Evolutionary conservation across 1,140 invertebrate species (phyloP).

Genomic region (Idris sp.): DNA sequence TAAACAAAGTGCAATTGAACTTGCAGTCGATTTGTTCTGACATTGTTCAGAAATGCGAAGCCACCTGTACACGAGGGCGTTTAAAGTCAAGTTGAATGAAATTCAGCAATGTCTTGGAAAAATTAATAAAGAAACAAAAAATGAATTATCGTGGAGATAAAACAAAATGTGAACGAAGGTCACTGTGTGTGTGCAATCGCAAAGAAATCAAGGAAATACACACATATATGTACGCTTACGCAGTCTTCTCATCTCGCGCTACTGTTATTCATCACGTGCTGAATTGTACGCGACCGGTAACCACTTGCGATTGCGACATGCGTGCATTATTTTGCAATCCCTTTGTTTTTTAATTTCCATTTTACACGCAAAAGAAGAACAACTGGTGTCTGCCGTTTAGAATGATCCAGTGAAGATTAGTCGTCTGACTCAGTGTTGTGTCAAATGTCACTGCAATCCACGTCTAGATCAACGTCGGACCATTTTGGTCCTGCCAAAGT

Average conservation of each 20-base stretch:
- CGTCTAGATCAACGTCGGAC: no score
- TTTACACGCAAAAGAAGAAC: slow-evolving; percentile 21
- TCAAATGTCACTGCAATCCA: no score
- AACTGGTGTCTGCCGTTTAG: slow-evolving; percentile 16
- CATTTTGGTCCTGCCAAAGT: no score
- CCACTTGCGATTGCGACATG: slow-evolving; percentile 44
- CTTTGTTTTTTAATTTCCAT: slow-evolving; percentile 49
- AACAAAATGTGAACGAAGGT: slow-evolving; percentile 53
- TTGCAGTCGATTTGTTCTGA: slow-evolving; percentile 1
- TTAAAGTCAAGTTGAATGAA: no score
- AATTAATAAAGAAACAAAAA: no score
- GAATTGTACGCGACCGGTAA: slow-evolving; percentile 51
- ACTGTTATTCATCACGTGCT: slow-evolving; percentile 52
- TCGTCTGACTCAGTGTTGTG: slow-evolving; percentile 10
- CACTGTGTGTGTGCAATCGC: slow-evolving; percentile 46
- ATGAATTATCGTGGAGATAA: slow-evolving; percentile 44
- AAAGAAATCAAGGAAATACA: slow-evolving; percentile 59
- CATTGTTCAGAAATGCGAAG: no score
- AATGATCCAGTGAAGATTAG: slow-evolving; percentile 37
- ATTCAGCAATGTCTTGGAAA: no score
- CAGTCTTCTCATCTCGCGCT: slow-evolving; percentile 55
- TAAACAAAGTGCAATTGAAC: slow-evolving; percentile 15
- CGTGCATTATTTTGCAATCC: slow-evolving; percentile 50
- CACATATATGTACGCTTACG: slow-evolving; percentile 47
- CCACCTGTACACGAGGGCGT: no score